Conservation (phyloP, 2,797 vertebrate species). For the Diglossa cyanea region DNA sequence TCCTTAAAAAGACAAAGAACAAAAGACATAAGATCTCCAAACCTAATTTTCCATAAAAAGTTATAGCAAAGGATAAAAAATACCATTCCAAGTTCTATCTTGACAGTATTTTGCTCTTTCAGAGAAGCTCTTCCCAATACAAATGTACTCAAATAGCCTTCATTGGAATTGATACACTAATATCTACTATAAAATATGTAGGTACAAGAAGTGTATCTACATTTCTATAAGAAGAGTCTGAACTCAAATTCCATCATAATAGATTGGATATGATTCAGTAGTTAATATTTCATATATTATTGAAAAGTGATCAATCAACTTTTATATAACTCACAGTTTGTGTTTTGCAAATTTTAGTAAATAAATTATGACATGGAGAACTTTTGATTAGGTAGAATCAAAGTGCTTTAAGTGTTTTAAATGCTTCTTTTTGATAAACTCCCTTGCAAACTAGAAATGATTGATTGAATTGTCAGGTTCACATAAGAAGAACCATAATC, state of each 20-base stretch:
- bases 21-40: background rate
- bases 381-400: constrained; percentile 36
- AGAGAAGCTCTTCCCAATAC: background rate
- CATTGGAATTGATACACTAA: background rate
- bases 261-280: background rate
- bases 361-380: background rate
- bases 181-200: background rate
- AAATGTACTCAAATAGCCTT: background rate
- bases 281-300: background rate
- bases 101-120: background rate
- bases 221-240: background rate
- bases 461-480: constrained; percentile 46
- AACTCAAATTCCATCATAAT: background rate
- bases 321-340: background rate
- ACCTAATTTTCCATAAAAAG: background rate
- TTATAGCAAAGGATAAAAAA: background rate
- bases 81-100: background rate
- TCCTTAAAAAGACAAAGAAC: background rate
- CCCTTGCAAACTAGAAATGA: constrained; percentile 25
- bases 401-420: constrained; percentile 18
- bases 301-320: background rate
- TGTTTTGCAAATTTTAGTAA: constrained; percentile 22
- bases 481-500: constrained; percentile 17
- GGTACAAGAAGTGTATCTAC: background rate
- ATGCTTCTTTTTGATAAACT: constrained; percentile 33